These are phyloP conservation scores for Garra rufa DNA, from an alignment of 2,113 vertebrate genomes.

Conservation along the genomic window DNA sequence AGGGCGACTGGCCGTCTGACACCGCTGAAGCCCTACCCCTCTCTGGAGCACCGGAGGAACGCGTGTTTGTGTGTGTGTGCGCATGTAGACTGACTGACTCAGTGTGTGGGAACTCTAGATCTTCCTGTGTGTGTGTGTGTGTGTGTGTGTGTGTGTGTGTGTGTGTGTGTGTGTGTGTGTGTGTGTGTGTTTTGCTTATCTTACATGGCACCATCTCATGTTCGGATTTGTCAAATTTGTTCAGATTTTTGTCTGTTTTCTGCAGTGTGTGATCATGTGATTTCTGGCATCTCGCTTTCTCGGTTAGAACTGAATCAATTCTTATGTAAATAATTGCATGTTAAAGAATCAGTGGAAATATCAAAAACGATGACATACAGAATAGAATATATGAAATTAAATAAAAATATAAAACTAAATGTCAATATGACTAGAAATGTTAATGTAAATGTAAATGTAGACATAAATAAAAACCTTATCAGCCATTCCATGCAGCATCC, in stretches of 20 bases:
- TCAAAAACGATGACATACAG: neutral
- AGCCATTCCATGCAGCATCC: too few relatives aligned
- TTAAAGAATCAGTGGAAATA: neutral
- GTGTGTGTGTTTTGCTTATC: neutral
- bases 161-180: too few relatives aligned
- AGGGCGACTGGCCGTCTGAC: constrained; percentile 25
- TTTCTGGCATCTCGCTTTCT: neutral
- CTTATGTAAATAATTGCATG: neutral
- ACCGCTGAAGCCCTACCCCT: constrained; percentile 15
- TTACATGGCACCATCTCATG: constrained; percentile 10
- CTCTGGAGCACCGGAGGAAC: constrained; percentile 3
- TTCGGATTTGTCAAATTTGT: constrained; percentile 13
- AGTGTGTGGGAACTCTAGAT: constrained; percentile 15
- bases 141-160: too few relatives aligned
- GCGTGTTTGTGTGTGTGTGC: constrained; percentile 3
- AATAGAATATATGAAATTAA: too few relatives aligned
- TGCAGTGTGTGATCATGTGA: neutral
- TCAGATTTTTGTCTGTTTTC: neutral
- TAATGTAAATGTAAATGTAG: too few relatives aligned
- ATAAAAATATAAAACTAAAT: too few relatives aligned
- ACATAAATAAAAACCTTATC: too few relatives aligned
- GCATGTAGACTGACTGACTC: constrained; percentile 17
- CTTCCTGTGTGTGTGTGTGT: constrained; percentile 2
- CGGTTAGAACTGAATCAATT: neutral
- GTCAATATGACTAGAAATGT: too few relatives aligned